These are phyloP conservation scores for Antheraea yamamai DNA, from an alignment of 2,888 invertebrate species.

Conservation along the genomic window DNA sequence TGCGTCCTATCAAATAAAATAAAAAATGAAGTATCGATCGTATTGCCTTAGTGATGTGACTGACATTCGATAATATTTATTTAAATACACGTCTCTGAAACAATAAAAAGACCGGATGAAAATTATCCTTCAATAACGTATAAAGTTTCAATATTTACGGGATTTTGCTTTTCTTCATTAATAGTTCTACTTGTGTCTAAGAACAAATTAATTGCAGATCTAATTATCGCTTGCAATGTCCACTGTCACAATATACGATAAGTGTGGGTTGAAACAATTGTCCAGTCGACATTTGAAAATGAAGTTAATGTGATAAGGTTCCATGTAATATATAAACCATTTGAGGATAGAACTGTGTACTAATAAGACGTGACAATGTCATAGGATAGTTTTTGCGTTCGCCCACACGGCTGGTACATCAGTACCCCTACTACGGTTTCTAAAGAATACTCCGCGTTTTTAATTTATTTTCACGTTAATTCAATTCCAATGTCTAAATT, in stretches of 20 bases:
- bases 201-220: background rate
- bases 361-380: constrained; percentile 62
- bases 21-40: no score
- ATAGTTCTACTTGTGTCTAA: background rate
- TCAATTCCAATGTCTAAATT: background rate
- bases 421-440: constrained; percentile 19
- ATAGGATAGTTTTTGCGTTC: constrained; percentile 80
- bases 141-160: no score
- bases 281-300: constrained; percentile 68
- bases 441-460: background rate
- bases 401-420: constrained; percentile 71
- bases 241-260: constrained; percentile 38
- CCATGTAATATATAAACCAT: constrained; percentile 37
- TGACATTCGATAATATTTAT: no score
- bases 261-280: constrained; percentile 77
- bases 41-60: no score
- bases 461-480: background rate
- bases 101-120: no score
- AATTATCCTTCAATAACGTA: no score
- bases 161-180: no score
- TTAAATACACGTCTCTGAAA: no score
- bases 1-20: no score
- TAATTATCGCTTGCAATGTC: constrained; percentile 15
- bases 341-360: constrained; percentile 56
- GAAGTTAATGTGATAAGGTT: constrained; percentile 56